Evolutionary conservation across 2,113 vertebrate species (phyloP), one percentile per base, ranked within the genome.

Genomic region (Hyperopisus bebe): DNA sequence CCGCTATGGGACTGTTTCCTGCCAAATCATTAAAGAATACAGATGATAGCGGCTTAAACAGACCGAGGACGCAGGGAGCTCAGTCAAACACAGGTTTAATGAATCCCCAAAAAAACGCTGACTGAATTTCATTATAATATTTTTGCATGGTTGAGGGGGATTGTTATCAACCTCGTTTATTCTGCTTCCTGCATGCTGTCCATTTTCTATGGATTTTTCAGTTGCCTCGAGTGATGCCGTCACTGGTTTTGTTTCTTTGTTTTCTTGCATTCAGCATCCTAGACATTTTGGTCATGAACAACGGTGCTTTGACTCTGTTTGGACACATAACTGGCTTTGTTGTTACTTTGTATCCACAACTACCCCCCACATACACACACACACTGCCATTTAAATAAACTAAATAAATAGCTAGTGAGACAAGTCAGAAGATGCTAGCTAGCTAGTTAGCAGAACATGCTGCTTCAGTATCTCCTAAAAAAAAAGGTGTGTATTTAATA

Each of bases 81-180:
- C 42, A 39, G 53, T 74, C 51, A 87, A 55, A 74, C 53, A 86
- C 42, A 70, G 55, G 89, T 86, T 84, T 86, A 90, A 86, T 87
- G 44, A 86, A 86, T 84, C 66, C 31, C 58, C 27, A 24, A 7
- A 87, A 87, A 39, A 50, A 86, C 21, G 27, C 77, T 89, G 83
- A 90, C 86, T 66, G 89, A 35, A 86, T 89, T 62, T 62, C 48
- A 55, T 86, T 89, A 84, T 46, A 51, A 55, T 86, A 58, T 86
- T 66, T 66, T 82, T 53, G 46, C n/a, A 50, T 39, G 74, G 66
- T 70, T 35, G 17, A 87, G 48, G 27, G 85, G 44, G 82, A 85
- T 85, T 47, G 21, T 47, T 85, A 80, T 39, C 74, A 42, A 6
- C 5, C 74, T 42, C 13, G 0, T 42, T 77, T 77, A 77, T 35